Conservation (phyloP, 2,888 invertebrate species). For the Luffia ferchaultella region DNA sequence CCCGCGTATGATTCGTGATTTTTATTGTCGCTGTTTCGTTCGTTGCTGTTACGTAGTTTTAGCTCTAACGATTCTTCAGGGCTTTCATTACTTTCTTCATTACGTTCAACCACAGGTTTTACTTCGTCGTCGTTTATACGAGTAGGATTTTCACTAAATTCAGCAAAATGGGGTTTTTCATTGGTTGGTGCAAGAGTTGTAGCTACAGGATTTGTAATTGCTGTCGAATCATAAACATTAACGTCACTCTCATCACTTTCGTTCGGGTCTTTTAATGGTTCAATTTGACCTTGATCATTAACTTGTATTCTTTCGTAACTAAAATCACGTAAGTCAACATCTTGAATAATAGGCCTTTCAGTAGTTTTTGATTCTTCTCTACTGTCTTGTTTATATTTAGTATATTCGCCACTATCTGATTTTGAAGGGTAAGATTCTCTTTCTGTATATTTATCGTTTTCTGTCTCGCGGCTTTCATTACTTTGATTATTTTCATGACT, state of each 20-base stretch:
- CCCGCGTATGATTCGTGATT: not conserved
- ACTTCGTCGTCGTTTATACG: slow-evolving; percentile 40
- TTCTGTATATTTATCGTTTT: slow-evolving; percentile 12
- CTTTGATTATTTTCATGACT: slow-evolving; percentile 6
- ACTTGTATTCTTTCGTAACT: slow-evolving; percentile 33
- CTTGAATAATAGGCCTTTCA: slow-evolving; percentile 20
- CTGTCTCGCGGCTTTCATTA: slow-evolving; percentile 13
- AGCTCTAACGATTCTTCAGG: slow-evolving; percentile 16
- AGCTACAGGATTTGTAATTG: slow-evolving; percentile 17
- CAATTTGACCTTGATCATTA: slow-evolving; percentile 29
- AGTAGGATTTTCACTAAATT: slow-evolving; percentile 2
- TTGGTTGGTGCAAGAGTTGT: slow-evolving; percentile 18
- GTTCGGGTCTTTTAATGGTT: slow-evolving; percentile 22
- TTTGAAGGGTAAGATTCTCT: slow-evolving; percentile 3
- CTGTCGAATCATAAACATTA: slow-evolving; percentile 18
- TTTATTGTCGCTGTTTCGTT: not conserved
- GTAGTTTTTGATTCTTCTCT: slow-evolving; percentile 8
- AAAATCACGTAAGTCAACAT: slow-evolving; percentile 34
- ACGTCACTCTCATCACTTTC: slow-evolving; percentile 21
- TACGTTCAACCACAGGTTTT: slow-evolving; percentile 49
- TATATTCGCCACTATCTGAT: slow-evolving; percentile 13
- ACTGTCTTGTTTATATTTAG: slow-evolving; percentile 13
- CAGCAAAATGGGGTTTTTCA: slow-evolving; percentile 18
- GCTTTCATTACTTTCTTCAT: slow-evolving; percentile 30
- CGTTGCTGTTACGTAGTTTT: not conserved